Evolutionary conservation across 2,797 vertebrate genomes (phyloP).

Genomic region (Acanthopagrus latus): DNA sequence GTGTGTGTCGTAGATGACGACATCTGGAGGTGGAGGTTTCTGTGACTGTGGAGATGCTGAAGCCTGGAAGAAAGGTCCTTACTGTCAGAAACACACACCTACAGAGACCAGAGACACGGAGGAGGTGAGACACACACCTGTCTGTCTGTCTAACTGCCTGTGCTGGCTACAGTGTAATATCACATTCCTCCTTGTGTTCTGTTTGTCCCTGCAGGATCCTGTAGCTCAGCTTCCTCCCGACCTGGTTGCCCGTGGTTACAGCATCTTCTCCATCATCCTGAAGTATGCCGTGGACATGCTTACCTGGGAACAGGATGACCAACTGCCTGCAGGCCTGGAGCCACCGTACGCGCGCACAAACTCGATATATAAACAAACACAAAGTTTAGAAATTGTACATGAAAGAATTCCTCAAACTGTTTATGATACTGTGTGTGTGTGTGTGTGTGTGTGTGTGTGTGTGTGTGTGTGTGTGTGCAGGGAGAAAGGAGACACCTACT

Average conservation of each 20-base stretch:
- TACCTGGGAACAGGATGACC: constrained; percentile 95
- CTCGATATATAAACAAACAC: too few relatives aligned
- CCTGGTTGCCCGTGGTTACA: constrained; percentile 90
- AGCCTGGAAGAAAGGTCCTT: constrained; percentile 97
- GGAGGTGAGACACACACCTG: constrained; percentile 83
- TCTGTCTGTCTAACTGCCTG: not conserved
- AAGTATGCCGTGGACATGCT: constrained; percentile 96
- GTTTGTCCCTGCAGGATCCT: constrained; percentile 88
- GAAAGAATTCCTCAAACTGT: not conserved
- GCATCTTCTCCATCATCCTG: constrained; percentile 93
- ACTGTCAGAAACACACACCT: constrained; percentile 92
- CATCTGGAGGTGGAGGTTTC: constrained; percentile 96
- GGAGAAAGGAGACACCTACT: constrained; percentile 91
- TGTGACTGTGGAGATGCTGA: constrained; percentile 98
- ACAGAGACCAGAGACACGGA: constrained; percentile 87
- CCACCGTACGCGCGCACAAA: constrained; percentile 81
- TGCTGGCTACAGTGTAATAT: too few relatives aligned
- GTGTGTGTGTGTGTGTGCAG: constrained; percentile 72
- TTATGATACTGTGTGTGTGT: not conserved
- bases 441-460: constrained; percentile 12
- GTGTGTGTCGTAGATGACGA: constrained; percentile 91
- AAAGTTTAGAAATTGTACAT: too few relatives aligned
- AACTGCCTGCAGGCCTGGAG: constrained; percentile 91
- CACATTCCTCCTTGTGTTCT: not conserved
- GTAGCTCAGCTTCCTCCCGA: constrained; percentile 90